Evolutionary conservation across 2,113 vertebrate genomes (phyloP).

Genomic region (Eretmochelys imbricata): DNA sequence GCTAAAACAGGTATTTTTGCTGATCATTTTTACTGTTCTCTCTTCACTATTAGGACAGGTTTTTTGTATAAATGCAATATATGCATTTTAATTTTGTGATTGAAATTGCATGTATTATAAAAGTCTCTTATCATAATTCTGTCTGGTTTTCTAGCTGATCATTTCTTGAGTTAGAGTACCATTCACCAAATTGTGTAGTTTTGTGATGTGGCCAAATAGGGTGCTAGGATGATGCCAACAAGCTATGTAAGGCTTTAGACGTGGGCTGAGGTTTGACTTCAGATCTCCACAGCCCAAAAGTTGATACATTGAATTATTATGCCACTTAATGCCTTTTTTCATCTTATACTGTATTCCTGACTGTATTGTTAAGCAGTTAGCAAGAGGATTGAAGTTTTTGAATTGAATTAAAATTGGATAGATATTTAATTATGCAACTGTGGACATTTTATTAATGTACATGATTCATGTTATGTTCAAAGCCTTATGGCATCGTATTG

Average conservation of each 20-base stretch:
- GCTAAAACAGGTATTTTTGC: neutral
- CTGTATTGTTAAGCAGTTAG: neutral
- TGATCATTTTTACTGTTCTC: neutral
- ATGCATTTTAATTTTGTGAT: neutral
- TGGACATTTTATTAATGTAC: neutral
- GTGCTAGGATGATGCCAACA: neutral
- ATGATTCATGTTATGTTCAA: neutral
- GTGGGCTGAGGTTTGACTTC: neutral
- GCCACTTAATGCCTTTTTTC: neutral
- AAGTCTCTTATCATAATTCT: neutral
- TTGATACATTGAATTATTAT: neutral
- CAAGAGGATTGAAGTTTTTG: neutral
- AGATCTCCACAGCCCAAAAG: neutral
- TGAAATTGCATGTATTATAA: neutral
- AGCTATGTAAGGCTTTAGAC: neutral
- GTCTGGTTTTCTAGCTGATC: neutral
- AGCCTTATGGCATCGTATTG: neutral
- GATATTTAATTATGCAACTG: neutral
- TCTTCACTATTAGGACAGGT: neutral
- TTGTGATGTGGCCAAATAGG: neutral
- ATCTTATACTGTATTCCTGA: neutral
- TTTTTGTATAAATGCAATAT: neutral
- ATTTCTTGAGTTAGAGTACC: neutral
- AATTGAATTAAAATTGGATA: neutral
- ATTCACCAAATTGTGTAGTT: neutral